phyloP scores from a whole-genome alignment of 2,113 vertebrate genomes.

The Mola mola region DNA sequence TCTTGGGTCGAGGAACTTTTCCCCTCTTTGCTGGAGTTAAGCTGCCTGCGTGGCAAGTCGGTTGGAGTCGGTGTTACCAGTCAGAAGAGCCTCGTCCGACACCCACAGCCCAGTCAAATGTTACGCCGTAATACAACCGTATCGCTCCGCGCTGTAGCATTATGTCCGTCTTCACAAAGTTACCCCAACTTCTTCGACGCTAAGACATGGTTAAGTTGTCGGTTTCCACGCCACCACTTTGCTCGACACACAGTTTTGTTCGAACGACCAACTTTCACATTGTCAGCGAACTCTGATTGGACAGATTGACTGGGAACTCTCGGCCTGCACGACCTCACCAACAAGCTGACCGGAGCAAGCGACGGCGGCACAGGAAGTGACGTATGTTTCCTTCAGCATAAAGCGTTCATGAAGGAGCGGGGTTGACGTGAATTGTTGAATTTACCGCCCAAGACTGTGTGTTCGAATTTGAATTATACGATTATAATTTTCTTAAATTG shows the following conservation, averaged over 20 bases:
- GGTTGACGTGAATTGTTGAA: too few species aligned
- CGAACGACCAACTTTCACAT: constrained; percentile 39
- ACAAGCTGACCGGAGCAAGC: constrained; percentile 3
- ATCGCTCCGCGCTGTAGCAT: neutral
- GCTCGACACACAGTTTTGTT: constrained; percentile 16
- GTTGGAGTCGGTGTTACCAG: constrained; percentile 12
- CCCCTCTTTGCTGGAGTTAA: constrained; percentile 23
- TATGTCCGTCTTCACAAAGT: neutral
- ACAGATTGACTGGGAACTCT: constrained; percentile 1
- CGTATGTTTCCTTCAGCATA: constrained; percentile 26
- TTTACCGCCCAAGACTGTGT: too few species aligned
- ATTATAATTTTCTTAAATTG: too few species aligned
- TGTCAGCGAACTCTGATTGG: constrained; percentile 56
- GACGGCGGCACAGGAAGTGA: neutral
- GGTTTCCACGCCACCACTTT: constrained; percentile 13
- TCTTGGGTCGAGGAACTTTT: constrained; percentile 2
- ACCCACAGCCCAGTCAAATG: neutral
- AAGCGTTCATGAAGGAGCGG: too few species aligned
- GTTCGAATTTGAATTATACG: too few species aligned
- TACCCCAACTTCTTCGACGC: neutral
- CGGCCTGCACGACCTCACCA: neutral
- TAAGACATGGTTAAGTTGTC: neutral
- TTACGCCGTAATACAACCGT: neutral
- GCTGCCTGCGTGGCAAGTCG: constrained; percentile 77
- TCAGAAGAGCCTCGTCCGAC: constrained; percentile 10